Conservation (phyloP, 2,797 vertebrate species). For the Emydoidea blandingii region DNA sequence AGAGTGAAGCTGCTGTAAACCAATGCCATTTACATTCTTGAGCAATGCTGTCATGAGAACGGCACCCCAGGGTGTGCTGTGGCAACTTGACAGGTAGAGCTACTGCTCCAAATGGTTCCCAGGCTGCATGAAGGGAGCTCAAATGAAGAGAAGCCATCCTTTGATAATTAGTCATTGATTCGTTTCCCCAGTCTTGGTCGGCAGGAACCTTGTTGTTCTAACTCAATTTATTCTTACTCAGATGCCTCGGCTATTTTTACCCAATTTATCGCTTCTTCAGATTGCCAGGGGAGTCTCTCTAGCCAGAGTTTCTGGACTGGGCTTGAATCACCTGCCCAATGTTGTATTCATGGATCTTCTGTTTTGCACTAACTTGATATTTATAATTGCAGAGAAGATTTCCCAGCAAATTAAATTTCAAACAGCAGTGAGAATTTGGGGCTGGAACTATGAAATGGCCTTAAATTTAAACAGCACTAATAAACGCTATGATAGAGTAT, state of each 20-base stretch:
- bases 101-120: not conserved
- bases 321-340: not conserved
- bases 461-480: not conserved
- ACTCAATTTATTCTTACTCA: not conserved
- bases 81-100: not conserved
- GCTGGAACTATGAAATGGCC: not conserved
- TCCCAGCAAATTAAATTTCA: not conserved
- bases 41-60: rapidly evolving
- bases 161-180: not conserved
- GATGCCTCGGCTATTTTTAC: not conserved
- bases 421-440: not conserved
- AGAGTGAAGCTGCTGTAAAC: not conserved
- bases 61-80: not conserved
- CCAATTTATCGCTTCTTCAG: rapidly evolving
- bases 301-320: not conserved
- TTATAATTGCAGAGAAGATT: not conserved
- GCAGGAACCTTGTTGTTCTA: not conserved
- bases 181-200: not conserved
- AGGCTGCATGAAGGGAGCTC: not conserved
- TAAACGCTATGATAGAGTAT: not conserved
- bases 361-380: not conserved
- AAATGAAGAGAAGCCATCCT: not conserved
- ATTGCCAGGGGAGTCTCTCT: not conserved
- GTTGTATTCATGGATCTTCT: not conserved
- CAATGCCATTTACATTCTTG: not conserved